Conservation (phyloP, 2,888 invertebrate species). For the Chydorus sphaericus region DNA sequence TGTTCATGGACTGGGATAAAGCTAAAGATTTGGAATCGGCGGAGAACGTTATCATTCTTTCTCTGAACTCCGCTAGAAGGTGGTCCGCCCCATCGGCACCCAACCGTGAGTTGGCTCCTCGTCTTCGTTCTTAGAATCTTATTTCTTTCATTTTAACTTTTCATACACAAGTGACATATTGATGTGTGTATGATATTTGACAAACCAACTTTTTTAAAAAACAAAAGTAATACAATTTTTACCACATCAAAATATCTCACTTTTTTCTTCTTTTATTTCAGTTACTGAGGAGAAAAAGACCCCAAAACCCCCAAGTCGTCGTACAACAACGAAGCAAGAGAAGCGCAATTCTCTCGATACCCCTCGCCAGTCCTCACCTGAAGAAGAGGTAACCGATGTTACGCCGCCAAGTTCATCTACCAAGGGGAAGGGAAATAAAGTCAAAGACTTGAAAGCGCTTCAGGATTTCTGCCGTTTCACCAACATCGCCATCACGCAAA, state of each 20-base stretch:
- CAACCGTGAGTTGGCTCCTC: conserved; percentile 4
- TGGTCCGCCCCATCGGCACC: neutral
- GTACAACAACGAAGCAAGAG: neutral
- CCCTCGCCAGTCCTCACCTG: too few relatives aligned
- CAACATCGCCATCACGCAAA: neutral
- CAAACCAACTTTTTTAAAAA: neutral
- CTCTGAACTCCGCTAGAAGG: neutral
- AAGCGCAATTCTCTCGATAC: too few relatives aligned
- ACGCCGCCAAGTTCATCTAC: too few relatives aligned
- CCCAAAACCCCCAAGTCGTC: neutral
- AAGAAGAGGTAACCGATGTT: too few relatives aligned
- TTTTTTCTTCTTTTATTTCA: neutral
- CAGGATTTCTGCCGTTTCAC: neutral
- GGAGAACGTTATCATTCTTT: neutral
- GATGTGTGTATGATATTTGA: neutral
- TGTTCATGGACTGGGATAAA: neutral
- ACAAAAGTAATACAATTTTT: neutral
- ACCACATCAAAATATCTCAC: neutral
- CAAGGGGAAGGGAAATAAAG: neutral
- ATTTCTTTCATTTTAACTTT: neutral
- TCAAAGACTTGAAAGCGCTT: neutral
- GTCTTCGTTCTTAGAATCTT: neutral
- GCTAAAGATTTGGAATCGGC: neutral
- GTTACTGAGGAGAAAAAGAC: neutral
- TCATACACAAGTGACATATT: neutral